Evolutionary conservation across 2,888 invertebrate species (phyloP).

Genomic region (Agapetus fuscipes): DNA sequence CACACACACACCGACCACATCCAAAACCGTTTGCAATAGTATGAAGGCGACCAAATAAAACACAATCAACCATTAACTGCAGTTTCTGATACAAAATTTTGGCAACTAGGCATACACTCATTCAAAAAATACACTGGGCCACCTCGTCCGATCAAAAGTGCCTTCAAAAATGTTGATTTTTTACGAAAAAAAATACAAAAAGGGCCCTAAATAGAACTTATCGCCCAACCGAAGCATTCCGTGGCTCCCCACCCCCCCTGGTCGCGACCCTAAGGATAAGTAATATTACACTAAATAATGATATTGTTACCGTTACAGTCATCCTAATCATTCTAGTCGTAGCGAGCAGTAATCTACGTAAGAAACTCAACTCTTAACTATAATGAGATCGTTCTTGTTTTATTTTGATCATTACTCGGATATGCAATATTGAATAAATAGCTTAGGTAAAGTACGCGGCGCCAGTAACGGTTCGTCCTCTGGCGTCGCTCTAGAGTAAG

Average conservation of each 20-base stretch:
- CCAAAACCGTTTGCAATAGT: slow-evolving; percentile 71
- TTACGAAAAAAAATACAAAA: slow-evolving; percentile 70
- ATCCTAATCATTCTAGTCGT: slow-evolving; percentile 18
- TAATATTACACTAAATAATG: slow-evolving; percentile 12
- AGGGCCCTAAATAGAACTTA: slow-evolving; percentile 84
- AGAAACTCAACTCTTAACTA: slow-evolving; percentile 12
- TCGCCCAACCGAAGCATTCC: slow-evolving; percentile 55
- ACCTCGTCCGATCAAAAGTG: slow-evolving; percentile 92
- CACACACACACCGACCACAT: slow-evolving; percentile 47
- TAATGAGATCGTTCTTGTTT: slow-evolving; percentile 12
- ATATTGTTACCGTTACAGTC: slow-evolving; percentile 20
- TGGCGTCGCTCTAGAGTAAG: slow-evolving; percentile 25
- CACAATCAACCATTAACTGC: slow-evolving; percentile 31
- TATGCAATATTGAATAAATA: slow-evolving; percentile 19
- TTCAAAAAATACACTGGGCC: slow-evolving; percentile 75
- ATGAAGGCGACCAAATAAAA: slow-evolving; percentile 60
- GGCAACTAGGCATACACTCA: slow-evolving; percentile 25
- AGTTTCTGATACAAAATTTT: slow-evolving; percentile 22
- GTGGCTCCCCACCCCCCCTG: slow-evolving; percentile 22
- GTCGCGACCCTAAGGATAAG: slow-evolving; percentile 13
- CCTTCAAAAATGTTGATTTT: slow-evolving; percentile 85
- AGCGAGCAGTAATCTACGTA: slow-evolving; percentile 18
- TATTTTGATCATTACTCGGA: slow-evolving; percentile 13
- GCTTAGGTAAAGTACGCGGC: slow-evolving; percentile 8
- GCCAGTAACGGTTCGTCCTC: neutral